Base-by-base conservation (phyloP, 92 coral and sea anemone genomes). In the Phenganax subtilis region DNA sequence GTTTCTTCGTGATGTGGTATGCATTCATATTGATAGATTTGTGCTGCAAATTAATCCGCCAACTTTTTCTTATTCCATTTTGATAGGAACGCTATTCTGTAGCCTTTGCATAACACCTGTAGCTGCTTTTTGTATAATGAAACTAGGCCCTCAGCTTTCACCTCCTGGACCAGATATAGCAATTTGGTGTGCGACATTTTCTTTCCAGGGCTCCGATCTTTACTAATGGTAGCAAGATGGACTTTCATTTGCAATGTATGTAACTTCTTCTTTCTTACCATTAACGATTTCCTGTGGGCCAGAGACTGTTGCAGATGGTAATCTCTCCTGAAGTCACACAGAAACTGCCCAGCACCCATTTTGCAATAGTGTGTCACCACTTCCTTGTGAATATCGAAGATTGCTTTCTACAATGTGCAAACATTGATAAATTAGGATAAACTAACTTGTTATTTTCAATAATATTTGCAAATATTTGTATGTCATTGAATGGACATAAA, bases 1-100 rank as follows among this genome's bases (percentile, higher is more conserved):
- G 55, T 72, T 51, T 72, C 76, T 72, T 54, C 56, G 31, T 72
- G 57, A 72, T 25, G 20, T 51, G 76, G 76, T 56, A 72, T 72
- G 30, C 15, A 25, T 54, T 72, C 56, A 16, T 72, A 16, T 72
- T 47, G 56, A 51, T 12, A 3, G 58, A 72, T 72, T 72, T 37
- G 12, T 12, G n/a, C 57, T 9, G 16, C 57, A 5, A 72, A 56
- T 14, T 15, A 54, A 54, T 29, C 25, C 37, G 84, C 84, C 51
- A 82, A 68, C 44, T 65, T 59, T 29, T 80, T 85, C 37, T 86
- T 86, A 56, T 86, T 86, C 59, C 84, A 75, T 62, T 70, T 75
- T 57, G 84, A 53, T 7, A 28, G 72, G 76, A 55, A 75, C 37
- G 7, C 68, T 6, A 72, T 20, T 47, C 15, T 57, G 51, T 72